Evolutionary conservation across 1,140 invertebrate species (phyloP).

Genomic region (Caenorhabditis tropicalis): DNA sequence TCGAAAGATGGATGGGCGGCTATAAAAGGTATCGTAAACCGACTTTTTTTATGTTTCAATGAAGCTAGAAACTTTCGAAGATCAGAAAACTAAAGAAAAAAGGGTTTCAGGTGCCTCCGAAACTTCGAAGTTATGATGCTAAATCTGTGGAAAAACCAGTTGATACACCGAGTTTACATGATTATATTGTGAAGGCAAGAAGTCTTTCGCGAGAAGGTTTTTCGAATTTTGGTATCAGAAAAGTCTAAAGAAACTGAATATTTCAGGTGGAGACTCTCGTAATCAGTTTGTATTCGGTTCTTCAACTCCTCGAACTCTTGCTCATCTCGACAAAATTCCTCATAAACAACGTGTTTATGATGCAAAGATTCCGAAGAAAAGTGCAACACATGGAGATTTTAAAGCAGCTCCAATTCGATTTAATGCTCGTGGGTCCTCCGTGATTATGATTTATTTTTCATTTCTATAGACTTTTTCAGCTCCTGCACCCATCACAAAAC

Average conservation of each 20-base stretch:
- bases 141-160: not conserved
- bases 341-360: slow-evolving; percentile 56
- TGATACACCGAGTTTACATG: slow-evolving; percentile 10
- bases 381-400: slow-evolving; percentile 37
- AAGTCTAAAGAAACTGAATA: too few relatives aligned
- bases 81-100: not conserved
- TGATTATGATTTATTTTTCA: not conserved
- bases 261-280: slow-evolving; percentile 1
- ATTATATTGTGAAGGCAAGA: slow-evolving; percentile 50
- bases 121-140: slow-evolving; percentile 44
- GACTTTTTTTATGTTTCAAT: not conserved
- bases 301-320: slow-evolving; percentile 65
- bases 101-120: slow-evolving; percentile 35
- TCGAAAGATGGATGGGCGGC: not conserved
- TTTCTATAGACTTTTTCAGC: not conserved
- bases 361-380: slow-evolving; percentile 51
- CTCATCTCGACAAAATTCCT: slow-evolving; percentile 61
- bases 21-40: slow-evolving; percentile 11
- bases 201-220: slow-evolving; percentile 33
- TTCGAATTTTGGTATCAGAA: too few relatives aligned
- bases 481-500: slow-evolving; percentile 9
- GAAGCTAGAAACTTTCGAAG: not conserved
- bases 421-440: not conserved
- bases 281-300: slow-evolving; percentile 63
- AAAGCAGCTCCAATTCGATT: slow-evolving; percentile 36